Base-by-base conservation (phyloP, 2,797 vertebrate genomes). In the Gymnothorax javanicus region DNA sequence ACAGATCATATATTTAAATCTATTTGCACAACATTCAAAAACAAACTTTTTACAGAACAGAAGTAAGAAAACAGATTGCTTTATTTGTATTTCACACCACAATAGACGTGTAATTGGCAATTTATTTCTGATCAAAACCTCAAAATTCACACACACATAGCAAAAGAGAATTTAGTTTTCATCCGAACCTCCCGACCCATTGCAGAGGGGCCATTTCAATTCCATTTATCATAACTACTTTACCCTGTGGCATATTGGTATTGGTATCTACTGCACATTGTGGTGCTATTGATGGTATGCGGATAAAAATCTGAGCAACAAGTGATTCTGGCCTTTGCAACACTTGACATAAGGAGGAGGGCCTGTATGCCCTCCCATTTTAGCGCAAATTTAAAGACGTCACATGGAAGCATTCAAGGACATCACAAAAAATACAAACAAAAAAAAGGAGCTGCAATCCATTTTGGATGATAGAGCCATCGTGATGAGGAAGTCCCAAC, bases 301-400 rank as follows among this genome's bases (percentile, higher is more conserved):
- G 62, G 82, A 43, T 87, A 77, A 86, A 73, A 60, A 84, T 50
- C 59, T 87, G 75, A 88, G 89, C 91, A 92, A 92, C 91, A 92
- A 89, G 91, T 91, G 79, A 67, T 83, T 27, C 83, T 79, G 23
- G 56, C 88, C 82, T 86, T 87, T 87, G 69, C 56, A 56, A 11
- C 64, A 64, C 43, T 56, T 56, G 87, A 93, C 93, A 94, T 93
- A 92, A 93, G 91, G 92, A 92, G 92, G 91, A 90, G 91, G 94
- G 93, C 91, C 94, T 94, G 93, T 92, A 88, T 90, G 90, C 90
- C 87, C 88, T 90, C 90, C 91, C 90, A 91, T 92, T 92, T 93
- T 87, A 94, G 88, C 92, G 89, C 92, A 93, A 95, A 95, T 95
- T 93, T 43, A 93, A 94, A 95, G 90, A 93, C 92, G 94, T 94